Evolutionary conservation across 2,888 invertebrate species (phyloP), one percentile per base, ranked within the genome.

Genomic region (Alcis repandata): DNA sequence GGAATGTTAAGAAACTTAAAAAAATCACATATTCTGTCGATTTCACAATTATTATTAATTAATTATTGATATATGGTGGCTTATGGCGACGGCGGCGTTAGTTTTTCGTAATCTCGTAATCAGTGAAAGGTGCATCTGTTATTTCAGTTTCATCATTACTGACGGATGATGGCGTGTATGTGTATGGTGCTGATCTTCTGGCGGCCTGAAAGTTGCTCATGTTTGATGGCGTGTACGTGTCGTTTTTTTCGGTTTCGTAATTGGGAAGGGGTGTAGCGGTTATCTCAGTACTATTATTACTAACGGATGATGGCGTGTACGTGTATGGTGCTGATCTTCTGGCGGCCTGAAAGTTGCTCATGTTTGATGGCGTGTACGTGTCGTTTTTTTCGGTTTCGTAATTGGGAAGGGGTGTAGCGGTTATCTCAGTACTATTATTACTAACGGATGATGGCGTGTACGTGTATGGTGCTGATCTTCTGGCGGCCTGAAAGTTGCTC

Each of bases 341-440:
- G 36, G 36, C 36, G 36, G 36, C 36, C 36, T 36, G 36, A 36
- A 61, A 36, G 61, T 61, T 48, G 48, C 48, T 59, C 59, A 59
- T 49, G 59, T 59, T 59, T 59, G 59, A 59, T 49, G 59, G 59
- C 59, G 49, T 59, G 51, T 59, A 59, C 59, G 59, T 49, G 51
- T 59, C 59, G 85, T 83, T 36, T 36, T 36, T 36, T 36, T 36
- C 36, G 36, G 36, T 36, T 36, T 72, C 78, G 74, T 62, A 65
- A 33, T 46, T 33, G 52, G 15, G 17, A 36, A 17, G 45, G 46
- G 46, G 36, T 36, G 36, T 36, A 36, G 36, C 36, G 36, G 9
- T 36, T 36, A 36, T 36, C 56, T 57, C 57, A 63, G 63, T 63
- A 40, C 51, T 41, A 63, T 51, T 57, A 58, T 63, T 63, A 63